These are phyloP conservation scores for Aphaenogaster rudis DNA, from an alignment of 1,140 invertebrate genomes.

Conservation along the genomic window DNA sequence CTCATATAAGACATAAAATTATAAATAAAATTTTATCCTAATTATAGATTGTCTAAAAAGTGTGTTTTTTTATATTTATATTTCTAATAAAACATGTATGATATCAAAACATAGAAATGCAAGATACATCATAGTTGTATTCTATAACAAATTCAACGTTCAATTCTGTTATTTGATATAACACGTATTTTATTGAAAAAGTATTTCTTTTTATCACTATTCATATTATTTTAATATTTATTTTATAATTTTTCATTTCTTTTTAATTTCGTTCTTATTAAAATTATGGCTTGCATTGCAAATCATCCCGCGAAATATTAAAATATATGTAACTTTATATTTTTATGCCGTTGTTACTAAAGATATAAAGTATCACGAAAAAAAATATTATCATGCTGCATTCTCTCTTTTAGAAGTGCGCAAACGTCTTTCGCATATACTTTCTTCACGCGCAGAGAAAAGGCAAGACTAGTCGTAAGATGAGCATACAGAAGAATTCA, in stretches of 20 bases:
- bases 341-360: conserved; percentile 8
- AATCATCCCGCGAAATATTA: neutral
- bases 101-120: neutral
- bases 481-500: neutral
- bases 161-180: neutral
- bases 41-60: neutral
- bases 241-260: neutral
- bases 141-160: neutral
- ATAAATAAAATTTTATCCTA: neutral
- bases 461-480: neutral
- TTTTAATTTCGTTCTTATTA: conserved; percentile 8
- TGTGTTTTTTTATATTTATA: neutral
- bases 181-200: neutral
- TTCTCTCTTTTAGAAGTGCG: neutral
- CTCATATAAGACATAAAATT: no score
- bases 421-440: neutral
- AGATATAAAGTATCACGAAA: neutral
- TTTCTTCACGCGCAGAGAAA: neutral
- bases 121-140: neutral
- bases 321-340: conserved; percentile 11
- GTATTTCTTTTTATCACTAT: neutral
- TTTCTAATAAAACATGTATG: neutral
- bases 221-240: neutral
- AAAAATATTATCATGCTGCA: neutral
- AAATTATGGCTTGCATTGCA: neutral